Conservation (phyloP, 2,888 invertebrate species). For the Doris montereyensis region DNA sequence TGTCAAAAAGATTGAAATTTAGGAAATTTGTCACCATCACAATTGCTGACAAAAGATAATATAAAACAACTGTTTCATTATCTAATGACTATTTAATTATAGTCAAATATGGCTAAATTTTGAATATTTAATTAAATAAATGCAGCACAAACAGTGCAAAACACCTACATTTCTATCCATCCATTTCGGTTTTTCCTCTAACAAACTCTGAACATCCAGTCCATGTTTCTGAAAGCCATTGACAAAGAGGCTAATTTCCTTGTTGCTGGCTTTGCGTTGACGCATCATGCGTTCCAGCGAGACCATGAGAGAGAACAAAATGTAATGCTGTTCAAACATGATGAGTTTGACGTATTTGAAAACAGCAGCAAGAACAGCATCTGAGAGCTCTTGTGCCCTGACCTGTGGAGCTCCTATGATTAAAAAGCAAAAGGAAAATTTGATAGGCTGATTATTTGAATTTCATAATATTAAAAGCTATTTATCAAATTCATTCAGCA, state of each 20-base stretch:
- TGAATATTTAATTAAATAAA: too few species aligned
- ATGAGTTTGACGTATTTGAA: conserved; percentile 63
- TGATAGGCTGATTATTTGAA: background rate
- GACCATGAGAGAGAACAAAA: conserved; percentile 63
- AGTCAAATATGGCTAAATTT: too few species aligned
- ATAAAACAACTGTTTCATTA: too few species aligned
- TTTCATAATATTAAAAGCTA: too few species aligned
- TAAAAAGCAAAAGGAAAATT: background rate
- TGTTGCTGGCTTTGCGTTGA: conserved; percentile 58
- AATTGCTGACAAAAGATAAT: too few species aligned
- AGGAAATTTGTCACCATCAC: too few species aligned
- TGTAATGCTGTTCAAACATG: conserved; percentile 69
- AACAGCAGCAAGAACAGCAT: conserved; percentile 62
- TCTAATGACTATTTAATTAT: too few species aligned
- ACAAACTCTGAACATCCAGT: conserved; percentile 54
- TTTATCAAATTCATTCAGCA: too few species aligned
- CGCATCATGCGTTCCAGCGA: conserved; percentile 66
- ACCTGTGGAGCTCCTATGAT: conserved; percentile 64
- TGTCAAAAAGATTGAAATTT: too few species aligned
- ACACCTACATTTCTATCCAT: conserved; percentile 58
- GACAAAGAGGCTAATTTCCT: conserved; percentile 68
- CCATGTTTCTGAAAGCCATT: conserved; percentile 67
- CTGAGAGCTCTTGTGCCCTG: conserved; percentile 67
- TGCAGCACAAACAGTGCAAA: too few species aligned
- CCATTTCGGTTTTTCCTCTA: conserved; percentile 67